These are phyloP conservation scores for Orthonevra nobilis DNA, from an alignment of 2,888 invertebrate genomes.

Conservation along the genomic window DNA sequence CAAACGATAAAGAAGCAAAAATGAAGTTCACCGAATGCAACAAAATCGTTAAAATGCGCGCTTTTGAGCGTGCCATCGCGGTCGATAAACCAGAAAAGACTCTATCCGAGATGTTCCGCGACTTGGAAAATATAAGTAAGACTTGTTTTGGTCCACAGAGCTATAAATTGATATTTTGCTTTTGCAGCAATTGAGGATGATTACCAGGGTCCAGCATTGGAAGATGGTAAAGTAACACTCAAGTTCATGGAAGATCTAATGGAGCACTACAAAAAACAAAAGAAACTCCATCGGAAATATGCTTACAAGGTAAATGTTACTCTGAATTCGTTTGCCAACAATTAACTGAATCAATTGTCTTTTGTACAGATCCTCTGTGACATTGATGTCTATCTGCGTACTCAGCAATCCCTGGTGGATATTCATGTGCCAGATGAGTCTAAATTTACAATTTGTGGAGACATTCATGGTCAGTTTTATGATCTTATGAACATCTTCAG, in stretches of 20 bases:
- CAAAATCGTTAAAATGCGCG: constrained; percentile 96
- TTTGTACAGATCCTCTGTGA: constrained; percentile 91
- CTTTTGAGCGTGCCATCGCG: constrained; percentile 98
- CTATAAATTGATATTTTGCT: too few species aligned
- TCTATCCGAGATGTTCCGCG: constrained; percentile 90
- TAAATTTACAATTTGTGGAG: constrained; percentile 99
- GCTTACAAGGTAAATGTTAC: constrained; percentile 91
- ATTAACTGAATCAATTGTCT: not conserved
- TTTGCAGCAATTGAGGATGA: constrained; percentile 94
- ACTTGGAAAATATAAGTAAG: constrained; percentile 94
- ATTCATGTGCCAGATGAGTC: constrained; percentile 91
- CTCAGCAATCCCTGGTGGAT: constrained; percentile 93
- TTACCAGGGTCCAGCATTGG: constrained; percentile 94
- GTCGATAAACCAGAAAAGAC: constrained; percentile 93
- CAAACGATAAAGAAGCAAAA: constrained; percentile 96
- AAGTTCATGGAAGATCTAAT: constrained; percentile 94
- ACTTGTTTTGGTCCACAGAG: too few species aligned
- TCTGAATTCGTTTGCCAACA: not conserved
- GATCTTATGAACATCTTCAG: constrained; percentile 98
- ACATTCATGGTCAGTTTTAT: constrained; percentile 99
- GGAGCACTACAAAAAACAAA: constrained; percentile 93
- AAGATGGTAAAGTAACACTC: constrained; percentile 92
- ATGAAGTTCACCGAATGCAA: constrained; percentile 95
- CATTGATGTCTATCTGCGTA: constrained; percentile 90
- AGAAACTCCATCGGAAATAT: constrained; percentile 96